phyloP scores from a whole-genome alignment of 2,797 vertebrate species.

The Sparidentex hasta region DNA sequence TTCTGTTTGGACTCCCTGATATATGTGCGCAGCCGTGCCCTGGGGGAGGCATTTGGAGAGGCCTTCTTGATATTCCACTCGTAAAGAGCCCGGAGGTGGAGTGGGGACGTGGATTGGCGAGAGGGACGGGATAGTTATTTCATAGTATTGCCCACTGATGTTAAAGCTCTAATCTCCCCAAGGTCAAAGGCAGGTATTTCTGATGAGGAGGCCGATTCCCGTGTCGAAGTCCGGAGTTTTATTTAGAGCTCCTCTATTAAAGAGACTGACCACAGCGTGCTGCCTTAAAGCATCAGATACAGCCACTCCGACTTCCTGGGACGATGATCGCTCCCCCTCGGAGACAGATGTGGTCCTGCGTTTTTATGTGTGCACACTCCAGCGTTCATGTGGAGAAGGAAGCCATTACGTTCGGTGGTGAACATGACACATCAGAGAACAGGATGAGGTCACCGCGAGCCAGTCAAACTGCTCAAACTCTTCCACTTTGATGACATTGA shows the following conservation, averaged over 20 bases:
- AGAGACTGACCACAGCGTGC: conserved; percentile 40
- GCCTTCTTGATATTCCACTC: conserved; percentile 73
- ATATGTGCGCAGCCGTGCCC: conserved; percentile 61
- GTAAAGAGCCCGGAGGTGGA: conserved; percentile 58
- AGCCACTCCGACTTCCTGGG: conserved; percentile 25
- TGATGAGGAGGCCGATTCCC: conserved; percentile 47
- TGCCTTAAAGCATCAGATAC: conserved; percentile 41
- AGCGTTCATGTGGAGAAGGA: conserved; percentile 36
- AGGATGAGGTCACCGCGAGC: conserved; percentile 44
- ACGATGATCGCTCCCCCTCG: conserved; percentile 46
- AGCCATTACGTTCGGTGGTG: conserved; percentile 42
- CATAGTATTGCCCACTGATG: conserved; percentile 51
- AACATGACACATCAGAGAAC: conserved; percentile 56
- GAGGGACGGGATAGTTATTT: conserved; percentile 57
- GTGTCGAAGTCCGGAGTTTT: conserved; percentile 49
- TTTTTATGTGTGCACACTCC: conserved; percentile 5
- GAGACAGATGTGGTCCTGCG: conserved; percentile 20
- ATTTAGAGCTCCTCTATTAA: conserved; percentile 55
- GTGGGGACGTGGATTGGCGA: conserved; percentile 37
- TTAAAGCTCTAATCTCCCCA: conserved; percentile 63
- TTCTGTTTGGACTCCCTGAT: conserved; percentile 70
- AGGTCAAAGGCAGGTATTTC: conserved; percentile 63
- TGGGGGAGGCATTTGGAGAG: conserved; percentile 45
- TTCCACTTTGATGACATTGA: conserved; percentile 61
- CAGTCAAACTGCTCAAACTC: conserved; percentile 33